Percentiles rank a stretch among this genome's conserved stretches.
These are phyloP conservation scores for Halcyon malimbica DNA, from an alignment of 2,113 vertebrate species.

Conservation along the genomic window DNA sequence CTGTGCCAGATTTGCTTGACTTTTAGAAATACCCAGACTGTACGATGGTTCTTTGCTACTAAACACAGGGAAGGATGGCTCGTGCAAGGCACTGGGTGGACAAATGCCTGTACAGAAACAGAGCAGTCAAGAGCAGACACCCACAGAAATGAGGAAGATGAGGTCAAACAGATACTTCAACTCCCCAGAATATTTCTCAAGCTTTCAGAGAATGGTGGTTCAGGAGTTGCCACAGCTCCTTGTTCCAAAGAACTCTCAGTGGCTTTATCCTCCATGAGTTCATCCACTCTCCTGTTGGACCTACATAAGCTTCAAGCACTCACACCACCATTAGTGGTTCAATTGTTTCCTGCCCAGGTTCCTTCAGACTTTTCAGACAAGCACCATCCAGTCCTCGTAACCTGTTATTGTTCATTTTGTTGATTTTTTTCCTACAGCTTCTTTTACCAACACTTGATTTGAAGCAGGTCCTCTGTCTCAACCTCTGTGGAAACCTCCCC, in stretches of 20 bases:
- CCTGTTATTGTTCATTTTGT: not conserved
- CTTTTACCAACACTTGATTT: not conserved
- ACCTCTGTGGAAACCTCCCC: not conserved
- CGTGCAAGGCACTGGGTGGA: accelerated
- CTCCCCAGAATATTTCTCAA: not conserved
- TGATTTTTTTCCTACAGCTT: not conserved
- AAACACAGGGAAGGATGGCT: accelerated
- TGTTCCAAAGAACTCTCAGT: not conserved
- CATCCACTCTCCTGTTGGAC: not conserved
- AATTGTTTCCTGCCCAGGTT: not conserved
- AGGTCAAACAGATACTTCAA: not conserved
- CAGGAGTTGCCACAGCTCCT: not conserved
- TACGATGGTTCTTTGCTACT: not conserved
- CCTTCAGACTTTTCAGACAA: not conserved
- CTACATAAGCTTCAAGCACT: not conserved
- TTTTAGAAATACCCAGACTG: not conserved
- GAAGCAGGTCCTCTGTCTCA: not conserved
- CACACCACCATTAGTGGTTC: not conserved
- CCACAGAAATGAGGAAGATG: not conserved
- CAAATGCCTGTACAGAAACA: not conserved
- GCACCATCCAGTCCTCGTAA: not conserved
- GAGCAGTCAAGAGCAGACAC: not conserved
- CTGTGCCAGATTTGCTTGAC: not conserved
- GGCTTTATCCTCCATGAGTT: not conserved
- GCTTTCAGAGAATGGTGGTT: not conserved